Conservation (phyloP, 1,140 invertebrate genomes). For the Leptopilina clavipes region DNA sequence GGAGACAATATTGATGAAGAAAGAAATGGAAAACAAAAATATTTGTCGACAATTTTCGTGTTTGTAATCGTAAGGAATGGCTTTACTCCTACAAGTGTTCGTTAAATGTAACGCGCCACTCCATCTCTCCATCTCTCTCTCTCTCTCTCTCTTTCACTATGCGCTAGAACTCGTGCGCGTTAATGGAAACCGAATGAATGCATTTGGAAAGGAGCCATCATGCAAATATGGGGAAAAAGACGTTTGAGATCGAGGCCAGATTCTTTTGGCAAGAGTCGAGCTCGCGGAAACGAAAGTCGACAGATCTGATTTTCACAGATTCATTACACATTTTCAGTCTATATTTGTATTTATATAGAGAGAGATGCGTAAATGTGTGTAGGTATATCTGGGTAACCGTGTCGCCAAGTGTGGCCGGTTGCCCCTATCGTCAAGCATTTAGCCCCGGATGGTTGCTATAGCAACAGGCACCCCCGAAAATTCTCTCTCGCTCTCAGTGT, state of each 20-base stretch:
- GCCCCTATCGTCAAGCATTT: constrained; percentile 47
- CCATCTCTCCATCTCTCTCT: no score
- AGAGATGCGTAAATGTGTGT: background rate
- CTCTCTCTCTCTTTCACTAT: background rate
- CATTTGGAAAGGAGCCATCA: constrained; percentile 22
- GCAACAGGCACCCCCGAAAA: constrained; percentile 69
- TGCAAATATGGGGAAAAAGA: constrained; percentile 14
- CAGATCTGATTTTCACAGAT: constrained; percentile 38
- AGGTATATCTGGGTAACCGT: constrained; percentile 42
- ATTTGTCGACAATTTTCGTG: background rate
- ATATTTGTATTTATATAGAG: no score
- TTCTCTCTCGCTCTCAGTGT: constrained; percentile 46
- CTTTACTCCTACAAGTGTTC: constrained; percentile 1
- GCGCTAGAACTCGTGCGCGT: background rate
- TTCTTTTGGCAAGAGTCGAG: constrained; percentile 23
- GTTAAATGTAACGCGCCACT: constrained; percentile 8
- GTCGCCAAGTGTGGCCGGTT: constrained; percentile 42
- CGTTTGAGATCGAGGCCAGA: constrained; percentile 24
- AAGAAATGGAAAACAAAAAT: background rate
- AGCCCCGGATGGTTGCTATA: constrained; percentile 68
- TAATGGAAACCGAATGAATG: constrained; percentile 11
- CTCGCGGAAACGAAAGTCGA: background rate
- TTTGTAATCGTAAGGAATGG: background rate
- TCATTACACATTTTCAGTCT: constrained; percentile 34
- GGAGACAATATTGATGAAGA: background rate